Percentiles rank a stretch among this genome's conserved stretches.
Conservation (phyloP, 2,113 vertebrate species). For the Brachypodius melanocephalos region DNA sequence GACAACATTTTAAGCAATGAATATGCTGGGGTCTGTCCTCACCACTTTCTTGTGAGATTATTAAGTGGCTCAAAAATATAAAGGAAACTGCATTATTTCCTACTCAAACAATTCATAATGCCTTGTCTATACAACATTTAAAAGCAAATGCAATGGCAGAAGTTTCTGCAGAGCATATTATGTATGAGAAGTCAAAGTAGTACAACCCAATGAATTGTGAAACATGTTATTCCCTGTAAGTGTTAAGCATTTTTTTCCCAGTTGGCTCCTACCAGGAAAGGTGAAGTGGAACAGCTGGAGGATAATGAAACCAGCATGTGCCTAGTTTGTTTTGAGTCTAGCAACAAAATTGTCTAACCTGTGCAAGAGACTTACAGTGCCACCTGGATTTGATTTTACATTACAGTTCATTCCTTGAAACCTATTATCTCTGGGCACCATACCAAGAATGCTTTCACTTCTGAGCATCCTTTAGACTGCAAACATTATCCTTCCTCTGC, state of each 20-base stretch:
- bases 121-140: background rate
- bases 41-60: background rate
- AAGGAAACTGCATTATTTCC: background rate
- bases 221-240: slow-evolving; percentile 48
- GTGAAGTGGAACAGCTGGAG: slow-evolving; percentile 67
- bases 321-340: slow-evolving; percentile 62
- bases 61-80: background rate
- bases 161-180: slow-evolving; percentile 28
- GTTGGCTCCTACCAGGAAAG: slow-evolving; percentile 62
- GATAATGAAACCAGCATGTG: slow-evolving; percentile 70
- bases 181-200: slow-evolving; percentile 13
- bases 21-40: background rate
- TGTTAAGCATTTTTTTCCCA: slow-evolving; percentile 44
- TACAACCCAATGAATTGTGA: slow-evolving; percentile 44
- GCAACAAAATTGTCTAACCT: slow-evolving; percentile 63
- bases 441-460: slow-evolving; percentile 54
- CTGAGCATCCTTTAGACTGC: slow-evolving; percentile 14
- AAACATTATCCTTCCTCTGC: slow-evolving; percentile 2
- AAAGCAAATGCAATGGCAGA: background rate
- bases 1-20: background rate
- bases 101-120: background rate
- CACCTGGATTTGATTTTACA: slow-evolving; percentile 64
- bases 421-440: slow-evolving; percentile 63
- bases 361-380: slow-evolving; percentile 40
- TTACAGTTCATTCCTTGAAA: slow-evolving; percentile 60